Base-by-base conservation (phyloP, 2,113 vertebrate species). In the Nyctibius bracteatus region DNA sequence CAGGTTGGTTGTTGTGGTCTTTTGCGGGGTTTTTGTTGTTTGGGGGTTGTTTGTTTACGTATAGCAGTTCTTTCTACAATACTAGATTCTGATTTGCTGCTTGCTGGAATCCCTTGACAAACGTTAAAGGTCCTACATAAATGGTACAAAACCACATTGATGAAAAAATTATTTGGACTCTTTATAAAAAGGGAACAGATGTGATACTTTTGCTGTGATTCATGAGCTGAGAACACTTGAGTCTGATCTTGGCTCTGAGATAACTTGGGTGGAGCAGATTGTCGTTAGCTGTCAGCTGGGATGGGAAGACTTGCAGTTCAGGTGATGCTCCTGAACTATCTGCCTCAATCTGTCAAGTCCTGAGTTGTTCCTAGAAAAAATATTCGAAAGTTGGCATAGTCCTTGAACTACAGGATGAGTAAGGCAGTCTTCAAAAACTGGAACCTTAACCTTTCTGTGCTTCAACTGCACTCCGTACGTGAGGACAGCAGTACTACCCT, bases 401-500 rank as follows among this genome's bases (percentile, higher is more conserved):
- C 21, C 22, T 82, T 85, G 59, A 55, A 52, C 14, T 31, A 25
- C 21, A 66, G 16, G 19, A 58, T 55, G 31, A 68, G 15, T 16
- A 81, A 49, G 23, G 15, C 30, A 51, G 33, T 54, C 17, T 88
- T 58, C 67, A 15, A 52, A 80, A 63, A 61, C 5, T 33, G 19
- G 30, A 72, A 44, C 3, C 10, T 66, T 46, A 41, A 12, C 5
- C 10, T 81, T 66, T 33, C 51, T 78, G 25, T 51, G 12, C 33
- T 54, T 87, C 15, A 43, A 22, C 16, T 80, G 25, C 18, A 2
- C 12, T 59, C 35, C 3, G 0, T 27, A 17, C 0, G 1, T 35
- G 37, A 22, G n/a, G 25, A 14, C 2, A 86, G 31, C 24, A 61
- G 24, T 49, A 33, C 35, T 46, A 17, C 25, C 14, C 13, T 87